Conservation (phyloP, 2,113 vertebrate species). For the Thalassoma bifasciatum region DNA sequence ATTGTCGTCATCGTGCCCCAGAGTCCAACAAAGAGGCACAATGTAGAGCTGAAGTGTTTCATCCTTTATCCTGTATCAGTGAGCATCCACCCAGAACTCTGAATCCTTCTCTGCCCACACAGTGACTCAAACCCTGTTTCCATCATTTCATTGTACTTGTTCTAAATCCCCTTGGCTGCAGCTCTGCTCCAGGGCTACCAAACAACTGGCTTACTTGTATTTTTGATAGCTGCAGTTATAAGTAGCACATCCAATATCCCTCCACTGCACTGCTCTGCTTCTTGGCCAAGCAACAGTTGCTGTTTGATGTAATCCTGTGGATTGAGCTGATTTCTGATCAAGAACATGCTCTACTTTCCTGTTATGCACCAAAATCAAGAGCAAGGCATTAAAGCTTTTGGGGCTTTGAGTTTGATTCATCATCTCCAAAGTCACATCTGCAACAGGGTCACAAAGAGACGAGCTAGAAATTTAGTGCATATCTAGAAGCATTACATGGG, state of each 20-base stretch:
- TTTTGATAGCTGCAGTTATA: slow-evolving; percentile 43
- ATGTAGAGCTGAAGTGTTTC: too few relatives aligned
- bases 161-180: slow-evolving; percentile 39
- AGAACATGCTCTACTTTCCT: slow-evolving; percentile 60
- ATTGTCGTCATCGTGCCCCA: too few relatives aligned
- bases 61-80: too few relatives aligned
- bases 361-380: slow-evolving; percentile 31
- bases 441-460: slow-evolving; percentile 36
- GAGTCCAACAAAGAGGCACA: too few relatives aligned
- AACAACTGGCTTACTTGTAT: slow-evolving; percentile 27
- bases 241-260: slow-evolving; percentile 54
- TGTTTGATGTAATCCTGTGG: slow-evolving; percentile 40
- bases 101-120: neutral
- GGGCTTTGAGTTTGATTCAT: slow-evolving; percentile 35
- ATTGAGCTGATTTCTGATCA: slow-evolving; percentile 22
- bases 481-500: slow-evolving; percentile 14
- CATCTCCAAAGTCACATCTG: slow-evolving; percentile 46
- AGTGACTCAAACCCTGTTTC: too few relatives aligned
- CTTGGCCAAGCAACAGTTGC: slow-evolving; percentile 11
- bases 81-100: too few relatives aligned
- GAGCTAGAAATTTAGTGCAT: slow-evolving; percentile 30
- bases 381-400: slow-evolving; percentile 15
- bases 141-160: slow-evolving; percentile 5
- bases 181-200: slow-evolving; percentile 23
- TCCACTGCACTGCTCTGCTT: slow-evolving; percentile 36